Percentiles rank a stretch among this genome's conserved stretches.
Conservation (phyloP, 2,888 invertebrate genomes). For the Hyalella azteca region DNA sequence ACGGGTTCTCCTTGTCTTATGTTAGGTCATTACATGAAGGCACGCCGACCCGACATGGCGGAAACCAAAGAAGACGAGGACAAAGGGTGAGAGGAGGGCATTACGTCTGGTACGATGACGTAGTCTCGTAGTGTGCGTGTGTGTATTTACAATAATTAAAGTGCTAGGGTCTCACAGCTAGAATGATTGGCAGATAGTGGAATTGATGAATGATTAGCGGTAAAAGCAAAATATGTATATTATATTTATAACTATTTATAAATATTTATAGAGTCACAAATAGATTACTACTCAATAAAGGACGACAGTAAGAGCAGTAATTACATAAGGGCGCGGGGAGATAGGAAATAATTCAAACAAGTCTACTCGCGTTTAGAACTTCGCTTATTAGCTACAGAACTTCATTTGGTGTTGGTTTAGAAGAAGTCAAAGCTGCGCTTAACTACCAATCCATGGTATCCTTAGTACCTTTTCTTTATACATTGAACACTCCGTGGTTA, state of each 20-base stretch:
- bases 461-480: background rate
- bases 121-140: background rate
- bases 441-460: background rate
- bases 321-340: background rate
- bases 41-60: conserved; percentile 6
- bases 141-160: conserved; percentile 17
- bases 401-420: background rate
- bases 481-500: background rate
- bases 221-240: background rate
- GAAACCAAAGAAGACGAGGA: background rate
- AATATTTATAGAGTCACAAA: conserved; percentile 11
- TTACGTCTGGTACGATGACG: background rate
- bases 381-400: background rate
- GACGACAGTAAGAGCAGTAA: background rate
- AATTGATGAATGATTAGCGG: conserved; percentile 9
- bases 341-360: background rate
- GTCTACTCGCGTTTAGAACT: background rate
- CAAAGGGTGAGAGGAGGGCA: background rate
- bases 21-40: background rate
- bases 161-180: background rate
- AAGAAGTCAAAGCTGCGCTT: background rate
- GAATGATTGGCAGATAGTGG: background rate
- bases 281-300: conserved; percentile 12
- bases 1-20: background rate
- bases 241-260: conserved; percentile 11